Evolutionary conservation across 2,888 invertebrate species (phyloP), one percentile per base, ranked within the genome.

Genomic region (Noctuana brunneofusca): DNA sequence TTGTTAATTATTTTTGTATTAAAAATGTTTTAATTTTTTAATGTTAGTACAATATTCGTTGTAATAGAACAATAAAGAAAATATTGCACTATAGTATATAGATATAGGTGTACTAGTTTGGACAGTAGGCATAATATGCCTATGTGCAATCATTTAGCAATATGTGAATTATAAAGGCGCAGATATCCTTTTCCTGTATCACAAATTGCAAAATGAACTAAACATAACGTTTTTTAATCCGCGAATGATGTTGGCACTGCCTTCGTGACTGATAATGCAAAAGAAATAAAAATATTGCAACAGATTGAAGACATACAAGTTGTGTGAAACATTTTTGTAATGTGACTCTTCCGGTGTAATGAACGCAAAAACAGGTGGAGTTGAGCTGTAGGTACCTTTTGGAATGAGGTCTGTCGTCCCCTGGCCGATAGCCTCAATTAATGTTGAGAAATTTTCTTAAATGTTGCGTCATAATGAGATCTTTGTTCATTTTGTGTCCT

Each of bases 281-380:
- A 52, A 50, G 6, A 14, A 30, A 20, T 32, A 46, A 60, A 46
- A 54, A 35, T 46, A 35, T 54, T 54, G 53, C 59, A 60, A 46
- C 59, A 60, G 53, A 55, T 62, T 35, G 60, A 62, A 62, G 48
- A 54, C 54, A 9, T 60, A 60, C 54, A 62, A 48, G 60, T 55
- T 20, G 32, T 53, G 32, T 54, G 53, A 53, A 58, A 52, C 52
- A 53, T 46, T 46, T 30, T 49, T 35, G 48, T 49, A 55, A 55
- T 20, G 48, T 27, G 54, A 38, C 35, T 62, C 54, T 62, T 62
- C 60, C 60, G 54, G 54, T 62, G 50, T 38, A 27, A 32, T 62
- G 60, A 48, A 12, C 48, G 35, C 48, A 49, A 54, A 48, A 54
- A 57, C 57, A 11, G 8, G 22, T 30, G 48, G 12, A 46, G 32